phyloP scores from a whole-genome alignment of 1,140 invertebrate species.

The Lepidotrigona ventralis region DNA sequence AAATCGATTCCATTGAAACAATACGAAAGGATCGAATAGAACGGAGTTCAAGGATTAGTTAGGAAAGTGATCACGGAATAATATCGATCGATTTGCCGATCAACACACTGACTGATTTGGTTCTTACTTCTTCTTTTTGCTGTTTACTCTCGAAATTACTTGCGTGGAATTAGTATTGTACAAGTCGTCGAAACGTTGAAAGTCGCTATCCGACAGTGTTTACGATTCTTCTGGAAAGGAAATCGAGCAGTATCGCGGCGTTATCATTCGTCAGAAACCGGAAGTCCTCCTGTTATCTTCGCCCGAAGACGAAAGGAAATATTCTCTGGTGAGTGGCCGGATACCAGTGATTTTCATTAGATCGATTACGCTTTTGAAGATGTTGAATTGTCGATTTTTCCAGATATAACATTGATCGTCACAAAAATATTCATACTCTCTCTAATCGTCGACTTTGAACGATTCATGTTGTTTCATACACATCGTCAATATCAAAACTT shows the following conservation, averaged over 20 bases:
- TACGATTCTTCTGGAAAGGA: neutral
- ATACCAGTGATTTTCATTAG: neutral
- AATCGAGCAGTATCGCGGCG: neutral
- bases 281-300: neutral
- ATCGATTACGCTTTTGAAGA: neutral
- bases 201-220: neutral
- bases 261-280: slow-evolving; percentile 2
- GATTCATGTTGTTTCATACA: too few species aligned
- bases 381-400: too few species aligned
- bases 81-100: neutral
- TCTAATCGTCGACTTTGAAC: too few species aligned
- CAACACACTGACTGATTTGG: neutral
- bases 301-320: neutral
- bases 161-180: neutral
- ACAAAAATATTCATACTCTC: too few species aligned
- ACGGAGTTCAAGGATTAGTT: too few species aligned
- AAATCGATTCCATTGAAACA: neutral
- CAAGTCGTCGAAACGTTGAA: neutral
- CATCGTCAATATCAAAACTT: too few species aligned
- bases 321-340: neutral
- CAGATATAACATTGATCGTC: too few species aligned
- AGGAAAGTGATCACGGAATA: neutral
- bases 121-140: neutral
- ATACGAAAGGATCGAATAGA: neutral
- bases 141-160: neutral